Conservation (phyloP, 2,113 vertebrate species). For the Psammodynastes pulverulentus region DNA sequence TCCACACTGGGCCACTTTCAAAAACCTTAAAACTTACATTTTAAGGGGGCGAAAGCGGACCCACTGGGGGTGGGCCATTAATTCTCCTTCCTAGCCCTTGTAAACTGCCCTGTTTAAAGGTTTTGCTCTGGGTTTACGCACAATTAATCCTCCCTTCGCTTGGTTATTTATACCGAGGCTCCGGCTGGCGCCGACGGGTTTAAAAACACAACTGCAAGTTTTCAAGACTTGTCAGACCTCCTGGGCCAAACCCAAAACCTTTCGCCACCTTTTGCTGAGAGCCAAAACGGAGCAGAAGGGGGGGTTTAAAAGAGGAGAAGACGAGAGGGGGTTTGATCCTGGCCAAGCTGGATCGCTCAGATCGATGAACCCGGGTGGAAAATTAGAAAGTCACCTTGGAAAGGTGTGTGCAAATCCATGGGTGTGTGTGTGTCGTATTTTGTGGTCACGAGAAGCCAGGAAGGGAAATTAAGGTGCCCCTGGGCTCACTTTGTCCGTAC, state of each 20-base stretch:
- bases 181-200: not conserved
- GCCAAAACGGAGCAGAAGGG: not conserved
- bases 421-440: not conserved
- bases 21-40: no score
- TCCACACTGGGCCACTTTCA: no score
- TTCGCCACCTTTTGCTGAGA: not conserved
- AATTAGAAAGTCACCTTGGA: not conserved
- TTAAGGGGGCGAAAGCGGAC: not conserved
- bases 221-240: not conserved
- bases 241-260: not conserved
- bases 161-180: not conserved
- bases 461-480: not conserved
- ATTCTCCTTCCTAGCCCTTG: not conserved
- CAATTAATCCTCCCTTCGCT: not conserved
- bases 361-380: fast-evolving
- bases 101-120: not conserved
- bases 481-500: not conserved
- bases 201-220: not conserved
- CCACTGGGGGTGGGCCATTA: not conserved
- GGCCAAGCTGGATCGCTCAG: not conserved
- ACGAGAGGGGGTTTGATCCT: not conserved
- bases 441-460: not conserved
- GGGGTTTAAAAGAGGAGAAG: not conserved
- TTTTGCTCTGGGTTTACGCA: not conserved
- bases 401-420: not conserved